Percentiles rank a stretch among this genome's conserved stretches.
Conservation (phyloP, 2,797 vertebrate species). For the Enteromius paludinosus region DNA sequence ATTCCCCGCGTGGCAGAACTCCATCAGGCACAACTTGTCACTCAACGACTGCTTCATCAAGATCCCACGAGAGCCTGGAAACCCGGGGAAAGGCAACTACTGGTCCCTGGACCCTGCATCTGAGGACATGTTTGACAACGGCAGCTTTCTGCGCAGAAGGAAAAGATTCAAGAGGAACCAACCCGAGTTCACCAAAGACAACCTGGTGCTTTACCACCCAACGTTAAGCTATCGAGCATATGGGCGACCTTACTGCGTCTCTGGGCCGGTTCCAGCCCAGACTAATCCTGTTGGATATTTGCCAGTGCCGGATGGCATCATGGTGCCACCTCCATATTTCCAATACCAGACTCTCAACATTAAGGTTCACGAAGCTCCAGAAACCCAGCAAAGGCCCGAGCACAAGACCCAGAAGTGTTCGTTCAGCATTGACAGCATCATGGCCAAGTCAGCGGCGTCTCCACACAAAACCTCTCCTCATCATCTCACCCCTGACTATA, state of each 20-base stretch:
- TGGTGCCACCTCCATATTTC: conserved; percentile 64
- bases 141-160: conserved; percentile 89
- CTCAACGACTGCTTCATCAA: conserved; percentile 88
- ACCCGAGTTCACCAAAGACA: conserved; percentile 71
- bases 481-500: conserved; percentile 63
- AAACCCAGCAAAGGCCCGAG: conserved; percentile 62
- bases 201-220: conserved; percentile 71
- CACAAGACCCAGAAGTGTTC: conserved; percentile 72
- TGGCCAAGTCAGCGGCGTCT: conserved; percentile 71
- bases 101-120: conserved; percentile 92
- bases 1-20: conserved; percentile 91
- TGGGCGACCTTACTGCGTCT: conserved; percentile 72
- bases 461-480: conserved; percentile 37
- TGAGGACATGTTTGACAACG: conserved; percentile 92
- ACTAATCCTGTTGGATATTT: conserved; percentile 68
- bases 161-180: conserved; percentile 88
- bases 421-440: conserved; percentile 89
- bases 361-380: conserved; percentile 64
- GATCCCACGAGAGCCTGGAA: conserved; percentile 87
- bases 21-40: conserved; percentile 86
- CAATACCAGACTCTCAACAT: conserved; percentile 68
- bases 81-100: conserved; percentile 90
- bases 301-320: conserved; percentile 66
- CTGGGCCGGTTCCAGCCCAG: conserved; percentile 66
- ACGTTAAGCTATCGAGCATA: conserved; percentile 70